Base-by-base conservation (phyloP, 2,888 invertebrate genomes). In the Aphidoletes aphidimyza region DNA sequence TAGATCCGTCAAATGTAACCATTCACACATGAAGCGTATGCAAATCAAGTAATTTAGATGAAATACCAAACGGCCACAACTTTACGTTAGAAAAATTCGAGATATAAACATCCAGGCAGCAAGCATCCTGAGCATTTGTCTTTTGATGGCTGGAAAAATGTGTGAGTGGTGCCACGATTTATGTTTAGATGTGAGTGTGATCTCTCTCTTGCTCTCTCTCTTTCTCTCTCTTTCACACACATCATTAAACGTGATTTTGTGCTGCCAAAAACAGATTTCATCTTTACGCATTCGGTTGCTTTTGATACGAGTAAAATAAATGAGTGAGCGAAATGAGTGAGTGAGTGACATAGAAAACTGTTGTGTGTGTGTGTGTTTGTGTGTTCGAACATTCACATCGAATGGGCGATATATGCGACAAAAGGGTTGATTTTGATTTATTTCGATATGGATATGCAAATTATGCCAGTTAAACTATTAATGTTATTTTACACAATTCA, bases 361-460 rank as follows among this genome's bases (percentile, higher is more conserved):
- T 69, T 69, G n/a, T n/a, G n/a, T n/a, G n/a, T n/a, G n/a, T n/a
- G n/a, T n/a, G n/a, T n/a, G n/a, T n/a, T n/a, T n/a, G n/a, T n/a
- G n/a, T n/a, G n/a, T 69, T 69, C 34, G 14, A 47, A 2, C 30
- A 69, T 30, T 69, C 69, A 69, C 69, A 69, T 69, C 14, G 69
- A 69, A 69, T 69, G 30, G 69, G 34, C 69, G 69, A 69, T 81
- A 37, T 81, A n/a, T n/a, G n/a, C 81, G 81, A 83, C 83, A 84
- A 84, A 84, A 84, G 84, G 84, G 84, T 84, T 84, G 84, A 84
- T 84, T 84, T 84, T 84, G 84, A 84, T 84, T 84, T 84, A 84
- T 84, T 49, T 84, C 36, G 84, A 84, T 84, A 83, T 83, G 83
- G 84, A 84, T 84, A 84, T 84, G 84, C 84, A 84, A 84, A 84